Percentiles rank a stretch among this genome's conserved stretches.
These are phyloP conservation scores for Phenacoccus solenopsis DNA, from an alignment of 1,140 invertebrate genomes.

Conservation along the genomic window DNA sequence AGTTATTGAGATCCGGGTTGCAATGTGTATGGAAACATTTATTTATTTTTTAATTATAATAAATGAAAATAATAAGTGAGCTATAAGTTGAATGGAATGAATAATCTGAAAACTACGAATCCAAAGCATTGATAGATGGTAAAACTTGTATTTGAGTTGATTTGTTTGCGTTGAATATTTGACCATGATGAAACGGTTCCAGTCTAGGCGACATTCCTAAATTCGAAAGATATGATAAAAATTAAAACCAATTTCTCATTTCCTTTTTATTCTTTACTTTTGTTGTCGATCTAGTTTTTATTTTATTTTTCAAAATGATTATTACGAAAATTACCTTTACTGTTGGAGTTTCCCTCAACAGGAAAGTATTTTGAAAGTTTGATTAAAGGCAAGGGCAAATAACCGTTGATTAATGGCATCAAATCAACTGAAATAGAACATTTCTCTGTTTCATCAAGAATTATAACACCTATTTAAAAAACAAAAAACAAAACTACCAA, in stretches of 20 bases:
- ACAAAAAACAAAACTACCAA: not conserved
- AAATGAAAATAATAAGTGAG: no score
- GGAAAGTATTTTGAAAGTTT: conserved; percentile 84
- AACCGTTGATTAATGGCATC: conserved; percentile 79
- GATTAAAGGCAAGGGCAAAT: conserved; percentile 73
- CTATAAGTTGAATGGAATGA: no score
- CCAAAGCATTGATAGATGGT: conserved; percentile 29
- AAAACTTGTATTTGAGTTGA: conserved; percentile 77
- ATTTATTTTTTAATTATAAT: no score
- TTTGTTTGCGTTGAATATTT: conserved; percentile 79
- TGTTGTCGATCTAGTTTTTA: conserved; percentile 9
- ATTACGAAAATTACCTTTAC: conserved; percentile 39
- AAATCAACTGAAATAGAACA: conserved; percentile 65
- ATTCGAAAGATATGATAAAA: conserved; percentile 19
- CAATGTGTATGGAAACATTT: no score
- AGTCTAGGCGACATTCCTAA: conserved; percentile 43
- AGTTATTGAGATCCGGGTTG: no score
- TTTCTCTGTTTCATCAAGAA: conserved; percentile 15
- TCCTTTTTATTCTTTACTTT: no score
- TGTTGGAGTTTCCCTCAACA: conserved; percentile 43
- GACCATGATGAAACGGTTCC: conserved; percentile 70
- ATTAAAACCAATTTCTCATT: no score
- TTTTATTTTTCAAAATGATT: not conserved
- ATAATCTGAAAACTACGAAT: no score
- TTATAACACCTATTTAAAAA: not conserved